A percentile compares a stretch with the other conserved stretches of the same genome.
Conservation (phyloP, 2,888 invertebrate species). For the Limnephilus lunatus region DNA sequence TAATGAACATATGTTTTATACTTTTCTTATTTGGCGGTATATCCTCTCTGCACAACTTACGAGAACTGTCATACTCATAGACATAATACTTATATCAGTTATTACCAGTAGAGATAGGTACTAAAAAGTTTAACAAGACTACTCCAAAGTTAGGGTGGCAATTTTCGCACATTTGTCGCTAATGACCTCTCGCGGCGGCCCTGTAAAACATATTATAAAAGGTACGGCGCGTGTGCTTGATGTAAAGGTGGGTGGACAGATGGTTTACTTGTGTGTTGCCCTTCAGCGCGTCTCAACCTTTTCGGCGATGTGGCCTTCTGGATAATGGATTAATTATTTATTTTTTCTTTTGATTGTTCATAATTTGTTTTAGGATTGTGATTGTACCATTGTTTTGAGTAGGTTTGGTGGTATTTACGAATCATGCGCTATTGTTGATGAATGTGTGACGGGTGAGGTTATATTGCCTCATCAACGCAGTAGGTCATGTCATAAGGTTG, state of each 20-base stretch:
- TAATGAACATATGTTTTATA: too few species aligned
- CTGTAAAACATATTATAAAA: neutral
- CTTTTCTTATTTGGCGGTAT: too few species aligned
- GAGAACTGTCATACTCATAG: too few species aligned
- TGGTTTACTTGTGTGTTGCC: neutral
- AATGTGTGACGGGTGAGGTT: neutral
- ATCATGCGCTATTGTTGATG: neutral
- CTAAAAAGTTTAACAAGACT: too few species aligned
- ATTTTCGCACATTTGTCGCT: neutral
- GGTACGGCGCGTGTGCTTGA: conserved; percentile 2
- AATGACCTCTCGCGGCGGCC: neutral
- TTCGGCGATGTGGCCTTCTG: neutral
- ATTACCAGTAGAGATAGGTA: too few species aligned
- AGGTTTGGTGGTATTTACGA: neutral
- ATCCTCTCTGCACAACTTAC: too few species aligned
- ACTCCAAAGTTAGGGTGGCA: neutral
- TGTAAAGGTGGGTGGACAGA: conserved; percentile 10
- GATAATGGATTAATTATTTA: neutral
- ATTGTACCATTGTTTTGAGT: neutral
- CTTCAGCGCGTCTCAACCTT: conserved; percentile 12
- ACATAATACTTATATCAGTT: too few species aligned
- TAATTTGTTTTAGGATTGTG: neutral
- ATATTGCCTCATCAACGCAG: neutral
- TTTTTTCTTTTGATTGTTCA: neutral
- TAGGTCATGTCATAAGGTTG: neutral